phyloP scores from a whole-genome alignment of 1,140 invertebrate species.

The Pogonomyrmex californicus region DNA sequence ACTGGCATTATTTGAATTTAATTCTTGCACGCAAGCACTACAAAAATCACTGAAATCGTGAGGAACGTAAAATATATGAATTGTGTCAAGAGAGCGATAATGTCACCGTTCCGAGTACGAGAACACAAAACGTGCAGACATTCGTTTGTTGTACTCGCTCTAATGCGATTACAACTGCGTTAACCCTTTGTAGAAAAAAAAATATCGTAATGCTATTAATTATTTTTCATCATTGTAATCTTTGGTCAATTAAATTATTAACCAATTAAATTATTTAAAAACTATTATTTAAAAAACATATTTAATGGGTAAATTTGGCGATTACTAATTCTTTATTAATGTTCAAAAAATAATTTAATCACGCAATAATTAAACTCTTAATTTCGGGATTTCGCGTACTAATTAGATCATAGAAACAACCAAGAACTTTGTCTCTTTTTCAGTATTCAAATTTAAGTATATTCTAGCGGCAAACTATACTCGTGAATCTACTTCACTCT shows the following conservation, averaged over 20 bases:
- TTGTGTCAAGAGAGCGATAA: neutral
- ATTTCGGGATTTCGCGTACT: neutral
- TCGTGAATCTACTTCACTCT: neutral
- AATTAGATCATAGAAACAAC: neutral
- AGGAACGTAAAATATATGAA: conserved; percentile 31
- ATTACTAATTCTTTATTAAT: neutral
- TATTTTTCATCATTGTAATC: neutral
- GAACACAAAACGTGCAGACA: conserved; percentile 40
- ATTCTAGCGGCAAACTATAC: neutral
- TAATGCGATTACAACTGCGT: conserved; percentile 1
- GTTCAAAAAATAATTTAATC: neutral
- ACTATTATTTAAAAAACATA: too few species aligned
- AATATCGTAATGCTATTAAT: neutral
- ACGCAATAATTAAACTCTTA: neutral
- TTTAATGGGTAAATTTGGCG: neutral
- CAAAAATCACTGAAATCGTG: neutral
- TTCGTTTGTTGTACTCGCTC: conserved; percentile 30
- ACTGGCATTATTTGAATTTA: conserved; percentile 15
- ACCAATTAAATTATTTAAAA: too few species aligned
- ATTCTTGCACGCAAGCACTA: conserved; percentile 13
- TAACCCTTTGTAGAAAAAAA: conserved; percentile 47
- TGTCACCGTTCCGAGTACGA: conserved; percentile 2
- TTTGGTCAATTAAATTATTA: too few species aligned
- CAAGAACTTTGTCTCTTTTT: neutral
- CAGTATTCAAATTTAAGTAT: neutral